Conservation (phyloP, 2,888 invertebrate species). For the Tenthredo notha region DNA sequence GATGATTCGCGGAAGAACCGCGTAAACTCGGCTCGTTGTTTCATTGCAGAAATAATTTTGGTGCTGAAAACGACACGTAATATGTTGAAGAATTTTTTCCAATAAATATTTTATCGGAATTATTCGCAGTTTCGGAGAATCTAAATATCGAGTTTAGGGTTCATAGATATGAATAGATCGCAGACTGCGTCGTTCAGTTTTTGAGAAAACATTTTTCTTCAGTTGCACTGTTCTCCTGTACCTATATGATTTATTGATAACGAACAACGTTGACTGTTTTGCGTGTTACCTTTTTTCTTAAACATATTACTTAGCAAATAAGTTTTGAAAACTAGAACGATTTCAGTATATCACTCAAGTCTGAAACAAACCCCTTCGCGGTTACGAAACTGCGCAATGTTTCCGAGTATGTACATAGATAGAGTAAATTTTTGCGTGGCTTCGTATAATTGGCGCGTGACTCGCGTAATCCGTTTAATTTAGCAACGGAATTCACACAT, state of each 20-base stretch:
- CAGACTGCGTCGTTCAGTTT: not conserved
- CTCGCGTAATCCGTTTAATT: conserved; percentile 37
- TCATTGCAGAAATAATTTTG: not conserved
- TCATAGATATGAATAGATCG: not conserved
- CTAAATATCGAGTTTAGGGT: not conserved
- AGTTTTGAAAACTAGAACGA: not conserved
- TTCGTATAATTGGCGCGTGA: conserved; percentile 46
- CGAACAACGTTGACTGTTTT: not conserved
- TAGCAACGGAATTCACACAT: conserved; percentile 31
- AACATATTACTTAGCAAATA: not conserved
- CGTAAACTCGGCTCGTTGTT: not conserved
- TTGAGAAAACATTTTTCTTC: not conserved
- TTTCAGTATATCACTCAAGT: not conserved
- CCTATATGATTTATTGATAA: no score
- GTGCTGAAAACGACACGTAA: not conserved
- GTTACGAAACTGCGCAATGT: not conserved
- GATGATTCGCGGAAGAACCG: not conserved
- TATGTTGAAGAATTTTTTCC: not conserved
- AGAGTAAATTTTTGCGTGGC: conserved; percentile 32
- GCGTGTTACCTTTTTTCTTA: not conserved
- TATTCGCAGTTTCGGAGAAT: not conserved
- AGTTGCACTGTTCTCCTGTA: not conserved
- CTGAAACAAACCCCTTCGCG: not conserved
- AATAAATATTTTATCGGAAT: not conserved
- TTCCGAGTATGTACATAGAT: not conserved